A percentile compares a stretch with the other conserved stretches of the same genome.
These are phyloP conservation scores for Sebastes iracundus DNA, from an alignment of 2,797 vertebrate genomes.

Conservation along the genomic window DNA sequence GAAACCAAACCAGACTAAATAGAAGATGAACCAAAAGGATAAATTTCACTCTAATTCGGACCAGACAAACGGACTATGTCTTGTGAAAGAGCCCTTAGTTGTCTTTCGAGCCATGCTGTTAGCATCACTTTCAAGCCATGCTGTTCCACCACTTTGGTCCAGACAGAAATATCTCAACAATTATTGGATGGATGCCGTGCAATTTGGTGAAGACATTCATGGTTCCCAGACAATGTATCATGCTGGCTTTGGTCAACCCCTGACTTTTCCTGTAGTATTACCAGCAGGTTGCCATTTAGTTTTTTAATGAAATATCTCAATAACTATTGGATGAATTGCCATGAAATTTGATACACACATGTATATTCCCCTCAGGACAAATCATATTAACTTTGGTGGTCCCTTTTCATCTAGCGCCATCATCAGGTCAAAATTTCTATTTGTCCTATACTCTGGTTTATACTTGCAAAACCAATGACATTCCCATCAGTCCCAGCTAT, in stretches of 20 bases:
- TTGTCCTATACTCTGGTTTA: too few species aligned
- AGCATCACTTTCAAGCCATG: background rate
- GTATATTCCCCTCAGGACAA: background rate
- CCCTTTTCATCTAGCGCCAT: too few species aligned
- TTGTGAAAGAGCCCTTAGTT: too few species aligned
- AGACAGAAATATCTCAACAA: background rate
- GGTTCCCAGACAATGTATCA: background rate
- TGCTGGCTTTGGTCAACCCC: background rate
- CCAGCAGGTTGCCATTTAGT: background rate
- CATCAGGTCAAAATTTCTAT: too few species aligned
- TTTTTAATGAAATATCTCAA: background rate
- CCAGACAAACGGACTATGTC: too few species aligned
- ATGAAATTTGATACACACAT: background rate
- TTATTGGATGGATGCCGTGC: background rate
- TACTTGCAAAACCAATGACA: too few species aligned
- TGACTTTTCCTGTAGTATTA: background rate
- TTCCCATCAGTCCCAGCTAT: background rate
- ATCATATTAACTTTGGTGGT: too few species aligned
- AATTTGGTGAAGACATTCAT: background rate
- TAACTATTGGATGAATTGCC: background rate
- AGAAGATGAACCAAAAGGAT: too few species aligned
- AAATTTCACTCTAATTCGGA: too few species aligned
- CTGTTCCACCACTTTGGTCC: background rate
- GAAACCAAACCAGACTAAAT: too few species aligned
- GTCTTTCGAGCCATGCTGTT: background rate